Conservation (phyloP, 2,888 invertebrate genomes). For the Drosophila testacea region DNA sequence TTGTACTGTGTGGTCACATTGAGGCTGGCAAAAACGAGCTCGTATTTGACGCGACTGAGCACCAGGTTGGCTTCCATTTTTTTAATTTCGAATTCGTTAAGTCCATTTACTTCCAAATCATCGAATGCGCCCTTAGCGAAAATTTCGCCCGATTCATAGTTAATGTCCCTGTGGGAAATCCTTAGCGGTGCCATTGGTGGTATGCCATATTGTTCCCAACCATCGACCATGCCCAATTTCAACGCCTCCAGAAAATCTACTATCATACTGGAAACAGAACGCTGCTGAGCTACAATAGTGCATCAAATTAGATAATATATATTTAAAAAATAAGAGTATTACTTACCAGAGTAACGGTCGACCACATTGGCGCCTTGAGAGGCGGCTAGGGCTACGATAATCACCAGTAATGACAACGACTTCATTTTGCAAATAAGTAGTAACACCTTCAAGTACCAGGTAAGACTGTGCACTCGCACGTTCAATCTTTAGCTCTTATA, state of each 20-base stretch:
- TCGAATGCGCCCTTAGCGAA: slow-evolving; percentile 61
- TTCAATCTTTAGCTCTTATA: slow-evolving; percentile 48
- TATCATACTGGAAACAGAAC: slow-evolving; percentile 63
- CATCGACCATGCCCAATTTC: slow-evolving; percentile 69
- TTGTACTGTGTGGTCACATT: slow-evolving; percentile 69
- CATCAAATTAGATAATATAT: background rate
- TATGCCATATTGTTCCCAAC: slow-evolving; percentile 70
- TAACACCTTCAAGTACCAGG: slow-evolving; percentile 18
- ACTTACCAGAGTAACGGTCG: slow-evolving; percentile 50
- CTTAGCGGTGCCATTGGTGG: slow-evolving; percentile 77
- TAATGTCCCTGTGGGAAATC: slow-evolving; percentile 58
- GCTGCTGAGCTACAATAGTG: slow-evolving; percentile 49
- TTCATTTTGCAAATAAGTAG: slow-evolving; percentile 56
- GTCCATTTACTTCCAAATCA: slow-evolving; percentile 61
- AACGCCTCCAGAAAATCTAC: slow-evolving; percentile 59
- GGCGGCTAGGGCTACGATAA: slow-evolving; percentile 42
- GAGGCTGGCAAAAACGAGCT: slow-evolving; percentile 66
- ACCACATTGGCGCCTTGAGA: slow-evolving; percentile 49
- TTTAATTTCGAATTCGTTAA: slow-evolving; percentile 73
- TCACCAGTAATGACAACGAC: slow-evolving; percentile 33
- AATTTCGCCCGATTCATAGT: slow-evolving; percentile 39
- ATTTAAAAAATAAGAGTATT: background rate
- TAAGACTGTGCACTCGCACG: slow-evolving; percentile 27
- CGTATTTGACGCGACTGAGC: slow-evolving; percentile 59
- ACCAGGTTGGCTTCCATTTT: slow-evolving; percentile 56